Conservation (phyloP, 2,888 invertebrate species). For the Eristalinus sepulchralis region DNA sequence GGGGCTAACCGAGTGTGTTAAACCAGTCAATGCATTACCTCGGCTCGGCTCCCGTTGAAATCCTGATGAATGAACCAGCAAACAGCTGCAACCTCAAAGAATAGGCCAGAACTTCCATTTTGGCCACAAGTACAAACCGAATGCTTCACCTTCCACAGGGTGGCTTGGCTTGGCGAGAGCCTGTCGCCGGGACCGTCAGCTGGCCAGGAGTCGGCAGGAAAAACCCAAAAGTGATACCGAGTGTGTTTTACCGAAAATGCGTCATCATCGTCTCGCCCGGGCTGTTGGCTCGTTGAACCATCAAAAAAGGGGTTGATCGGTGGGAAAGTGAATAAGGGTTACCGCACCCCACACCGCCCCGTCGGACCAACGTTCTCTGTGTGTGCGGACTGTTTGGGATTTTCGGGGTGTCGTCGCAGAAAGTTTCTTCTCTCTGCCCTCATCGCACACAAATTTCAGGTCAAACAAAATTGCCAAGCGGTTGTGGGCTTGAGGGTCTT, state of each 20-base stretch:
- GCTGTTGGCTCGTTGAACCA: background rate
- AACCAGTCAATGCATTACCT: constrained; percentile 60
- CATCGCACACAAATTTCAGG: constrained; percentile 64
- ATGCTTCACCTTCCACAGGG: constrained; percentile 65
- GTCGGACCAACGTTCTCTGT: background rate
- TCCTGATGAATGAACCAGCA: constrained; percentile 39
- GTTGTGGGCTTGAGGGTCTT: constrained; percentile 72
- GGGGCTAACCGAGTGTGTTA: constrained; percentile 69
- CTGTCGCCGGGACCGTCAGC: constrained; percentile 38
- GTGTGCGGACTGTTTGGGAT: background rate
- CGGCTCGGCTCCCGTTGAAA: background rate
- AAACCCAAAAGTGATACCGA: constrained; percentile 64
- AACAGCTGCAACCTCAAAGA: constrained; percentile 60
- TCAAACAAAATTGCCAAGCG: constrained; percentile 65
- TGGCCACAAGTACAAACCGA: constrained; percentile 81
- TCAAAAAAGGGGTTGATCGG: constrained; percentile 58
- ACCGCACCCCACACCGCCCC: background rate
- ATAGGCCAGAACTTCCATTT: constrained; percentile 72
- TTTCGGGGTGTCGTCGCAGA: constrained; percentile 24
- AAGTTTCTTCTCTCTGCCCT: background rate
- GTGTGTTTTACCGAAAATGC: constrained; percentile 18
- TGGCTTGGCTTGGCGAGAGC: constrained; percentile 1
- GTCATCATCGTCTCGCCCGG: background rate
- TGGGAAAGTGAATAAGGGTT: constrained; percentile 59
- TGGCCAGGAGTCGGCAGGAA: constrained; percentile 34